These are phyloP conservation scores for Rhyacophila brunnea DNA, from an alignment of 1,140 invertebrate genomes.

Conservation along the genomic window DNA sequence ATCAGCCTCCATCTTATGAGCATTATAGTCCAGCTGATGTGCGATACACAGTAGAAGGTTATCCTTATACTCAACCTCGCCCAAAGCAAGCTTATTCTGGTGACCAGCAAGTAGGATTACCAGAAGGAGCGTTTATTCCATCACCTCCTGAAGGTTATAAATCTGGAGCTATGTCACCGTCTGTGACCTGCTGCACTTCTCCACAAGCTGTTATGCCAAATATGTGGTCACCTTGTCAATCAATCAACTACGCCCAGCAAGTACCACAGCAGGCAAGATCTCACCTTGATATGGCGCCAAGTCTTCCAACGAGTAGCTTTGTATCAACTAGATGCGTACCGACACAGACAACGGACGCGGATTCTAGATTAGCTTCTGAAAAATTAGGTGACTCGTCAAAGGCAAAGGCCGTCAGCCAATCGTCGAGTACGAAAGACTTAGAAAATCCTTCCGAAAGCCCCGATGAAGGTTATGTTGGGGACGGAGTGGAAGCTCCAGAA, in stretches of 20 bases:
- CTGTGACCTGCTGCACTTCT: constrained; percentile 36
- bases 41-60: constrained; percentile 76
- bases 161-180: constrained; percentile 45
- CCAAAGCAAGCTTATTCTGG: constrained; percentile 44
- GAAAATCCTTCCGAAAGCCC: constrained; percentile 77
- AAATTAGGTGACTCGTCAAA: constrained; percentile 39
- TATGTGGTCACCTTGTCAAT: constrained; percentile 18
- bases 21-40: constrained; percentile 62
- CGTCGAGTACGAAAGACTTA: constrained; percentile 50
- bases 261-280: constrained; percentile 21
- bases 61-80: constrained; percentile 59
- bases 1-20: constrained; percentile 49
- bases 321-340: constrained; percentile 52
- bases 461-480: constrained; percentile 84
- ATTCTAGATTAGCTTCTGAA: constrained; percentile 42
- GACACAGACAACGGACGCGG: constrained; percentile 57
- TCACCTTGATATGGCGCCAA: constrained; percentile 37
- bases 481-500: constrained; percentile 58
- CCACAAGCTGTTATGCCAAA: constrained; percentile 31
- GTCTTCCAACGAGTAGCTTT: constrained; percentile 30
- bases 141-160: constrained; percentile 69
- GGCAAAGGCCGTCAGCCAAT: constrained; percentile 46
- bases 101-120: constrained; percentile 50
- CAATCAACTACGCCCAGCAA: constrained; percentile 34
- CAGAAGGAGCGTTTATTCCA: constrained; percentile 62